These are phyloP conservation scores for Acromyrmex heyeri DNA, from an alignment of 1,140 invertebrate species.

Conservation along the genomic window DNA sequence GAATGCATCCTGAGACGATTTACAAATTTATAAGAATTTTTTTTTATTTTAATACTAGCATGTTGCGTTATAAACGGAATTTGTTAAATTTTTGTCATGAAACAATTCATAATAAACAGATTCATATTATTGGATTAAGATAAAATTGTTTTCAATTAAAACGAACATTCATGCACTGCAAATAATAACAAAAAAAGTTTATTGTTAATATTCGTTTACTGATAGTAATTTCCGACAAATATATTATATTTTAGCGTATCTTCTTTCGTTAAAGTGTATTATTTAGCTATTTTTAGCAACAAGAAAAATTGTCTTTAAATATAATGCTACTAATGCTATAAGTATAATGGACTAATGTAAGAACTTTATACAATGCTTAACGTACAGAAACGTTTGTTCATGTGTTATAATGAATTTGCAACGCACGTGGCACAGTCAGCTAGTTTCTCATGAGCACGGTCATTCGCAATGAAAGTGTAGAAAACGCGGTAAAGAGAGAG, in stretches of 20 bases:
- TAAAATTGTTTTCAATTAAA: background rate
- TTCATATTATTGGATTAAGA: background rate
- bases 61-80: slow-evolving; percentile 22
- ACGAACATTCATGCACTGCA: background rate
- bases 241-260: no score
- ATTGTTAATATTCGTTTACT: background rate
- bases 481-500: slow-evolving; percentile 45
- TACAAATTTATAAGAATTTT: slow-evolving; percentile 14
- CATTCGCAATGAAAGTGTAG: slow-evolving; percentile 60
- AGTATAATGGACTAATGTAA: background rate
- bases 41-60: background rate
- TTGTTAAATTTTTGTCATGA: slow-evolving; percentile 1
- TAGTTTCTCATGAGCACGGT: slow-evolving; percentile 51
- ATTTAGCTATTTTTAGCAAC: background rate
- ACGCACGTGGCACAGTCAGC: slow-evolving; percentile 35
- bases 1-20: background rate
- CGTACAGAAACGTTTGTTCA: slow-evolving; percentile 46
- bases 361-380: slow-evolving; percentile 24
- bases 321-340: background rate
- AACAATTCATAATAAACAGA: background rate
- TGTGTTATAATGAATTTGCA: slow-evolving; percentile 47
- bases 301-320: background rate
- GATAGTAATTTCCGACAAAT: background rate
- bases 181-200: background rate
- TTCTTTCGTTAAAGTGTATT: background rate